Conservation (phyloP, 2,113 vertebrate genomes). For the Desmodus rotundus region DNA sequence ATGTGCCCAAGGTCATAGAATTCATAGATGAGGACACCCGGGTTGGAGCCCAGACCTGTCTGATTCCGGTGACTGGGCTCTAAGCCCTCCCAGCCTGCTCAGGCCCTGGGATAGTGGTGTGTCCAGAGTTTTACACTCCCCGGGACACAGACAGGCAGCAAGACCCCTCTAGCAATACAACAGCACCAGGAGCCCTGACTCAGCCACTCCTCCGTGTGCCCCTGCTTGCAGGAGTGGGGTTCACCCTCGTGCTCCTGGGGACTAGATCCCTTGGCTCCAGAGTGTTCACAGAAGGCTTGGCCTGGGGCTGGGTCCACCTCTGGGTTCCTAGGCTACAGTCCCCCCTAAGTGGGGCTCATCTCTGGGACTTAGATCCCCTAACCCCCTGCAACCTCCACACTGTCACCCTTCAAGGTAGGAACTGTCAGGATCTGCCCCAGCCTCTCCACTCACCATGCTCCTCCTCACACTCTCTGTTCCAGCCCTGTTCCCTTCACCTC, state of each 20-base stretch:
- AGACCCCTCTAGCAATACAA: neutral
- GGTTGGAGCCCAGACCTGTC: neutral
- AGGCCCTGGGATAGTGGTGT: neutral
- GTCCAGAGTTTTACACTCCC: neutral
- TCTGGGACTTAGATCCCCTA: neutral
- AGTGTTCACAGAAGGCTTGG: neutral
- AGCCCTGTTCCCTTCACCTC: neutral
- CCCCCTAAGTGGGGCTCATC: neutral
- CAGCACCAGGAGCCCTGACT: accelerated
- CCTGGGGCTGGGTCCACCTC: neutral
- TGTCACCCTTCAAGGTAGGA: neutral
- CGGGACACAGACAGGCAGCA: neutral
- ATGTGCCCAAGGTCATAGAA: neutral
- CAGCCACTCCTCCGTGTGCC: accelerated
- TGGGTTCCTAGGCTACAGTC: no score
- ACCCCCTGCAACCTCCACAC: neutral
- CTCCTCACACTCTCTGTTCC: neutral
- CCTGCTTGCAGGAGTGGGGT: neutral
- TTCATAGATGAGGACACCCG: accelerated
- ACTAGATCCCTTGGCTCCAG: neutral
- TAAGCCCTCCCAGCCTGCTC: neutral
- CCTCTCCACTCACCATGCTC: neutral
- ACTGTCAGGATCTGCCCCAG: accelerated
- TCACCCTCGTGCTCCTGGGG: neutral
- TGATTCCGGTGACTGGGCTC: neutral